phyloP scores from a whole-genome alignment of 2,113 vertebrate species.

The Galbula dea region DNA sequence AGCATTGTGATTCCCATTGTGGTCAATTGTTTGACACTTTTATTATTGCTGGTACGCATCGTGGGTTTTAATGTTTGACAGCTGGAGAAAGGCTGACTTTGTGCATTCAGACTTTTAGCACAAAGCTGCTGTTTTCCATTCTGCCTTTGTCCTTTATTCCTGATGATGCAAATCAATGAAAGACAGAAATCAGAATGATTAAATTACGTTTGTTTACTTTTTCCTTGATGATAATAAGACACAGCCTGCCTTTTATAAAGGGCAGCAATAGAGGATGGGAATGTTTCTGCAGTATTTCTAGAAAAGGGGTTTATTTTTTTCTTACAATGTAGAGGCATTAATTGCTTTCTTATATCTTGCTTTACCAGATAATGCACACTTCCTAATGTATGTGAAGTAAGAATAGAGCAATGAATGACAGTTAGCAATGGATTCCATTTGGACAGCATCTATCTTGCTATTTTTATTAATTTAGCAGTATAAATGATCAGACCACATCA shows the following conservation, averaged over 20 bases:
- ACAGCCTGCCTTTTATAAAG: conserved; percentile 26
- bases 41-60: conserved; percentile 32
- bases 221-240: conserved; percentile 40
- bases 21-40: conserved; percentile 47
- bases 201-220: conserved; percentile 64
- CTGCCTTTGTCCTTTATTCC: conserved; percentile 63
- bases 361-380: neutral
- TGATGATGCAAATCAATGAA: conserved; percentile 45
- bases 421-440: neutral
- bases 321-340: neutral
- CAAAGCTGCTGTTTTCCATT: conserved; percentile 54
- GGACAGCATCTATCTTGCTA: neutral
- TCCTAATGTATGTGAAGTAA: neutral
- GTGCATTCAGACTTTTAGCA: conserved; percentile 59
- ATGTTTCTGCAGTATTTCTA: conserved; percentile 29
- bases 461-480: conserved; percentile 13
- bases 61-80: conserved; percentile 30
- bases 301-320: neutral
- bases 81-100: conserved; percentile 60
- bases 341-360: conserved; percentile 2
- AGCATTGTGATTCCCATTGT: conserved; percentile 48
- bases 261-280: conserved; percentile 27
- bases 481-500: neutral
- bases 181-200: conserved; percentile 53
- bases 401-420: neutral